Evolutionary conservation across 1,140 invertebrate genomes (phyloP).

Genomic region (Saccostrea glomerata): DNA sequence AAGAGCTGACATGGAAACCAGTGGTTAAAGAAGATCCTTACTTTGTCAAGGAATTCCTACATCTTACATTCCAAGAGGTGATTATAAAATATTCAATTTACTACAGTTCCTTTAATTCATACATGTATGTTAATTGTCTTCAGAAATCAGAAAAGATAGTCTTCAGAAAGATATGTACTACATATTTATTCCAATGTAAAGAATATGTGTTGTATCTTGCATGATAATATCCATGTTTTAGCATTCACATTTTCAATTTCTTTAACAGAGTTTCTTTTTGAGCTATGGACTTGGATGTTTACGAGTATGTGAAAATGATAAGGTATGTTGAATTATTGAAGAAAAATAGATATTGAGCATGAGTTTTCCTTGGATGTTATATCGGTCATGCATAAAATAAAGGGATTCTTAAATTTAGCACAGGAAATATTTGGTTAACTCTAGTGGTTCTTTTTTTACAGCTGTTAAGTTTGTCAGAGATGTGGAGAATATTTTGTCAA

Average conservation of each 20-base stretch:
- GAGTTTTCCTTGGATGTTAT: too few species aligned
- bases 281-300: conserved; percentile 87
- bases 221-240: too few species aligned
- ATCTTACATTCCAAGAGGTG: conserved; percentile 72
- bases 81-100: not conserved
- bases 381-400: too few species aligned
- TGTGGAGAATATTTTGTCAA: conserved; percentile 85
- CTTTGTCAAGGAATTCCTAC: conserved; percentile 64
- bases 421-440: not conserved
- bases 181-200: too few species aligned
- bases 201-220: too few species aligned
- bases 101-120: too few species aligned
- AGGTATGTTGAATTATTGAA: conserved; percentile 58
- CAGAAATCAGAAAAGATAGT: too few species aligned
- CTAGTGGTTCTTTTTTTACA: not conserved
- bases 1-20: conserved; percentile 61
- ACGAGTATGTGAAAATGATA: conserved; percentile 73
- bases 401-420: too few species aligned
- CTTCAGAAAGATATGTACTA: too few species aligned
- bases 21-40: conserved; percentile 68
- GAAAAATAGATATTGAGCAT: too few species aligned
- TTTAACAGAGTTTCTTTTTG: conserved; percentile 86
- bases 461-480: conserved; percentile 77
- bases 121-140: too few species aligned
- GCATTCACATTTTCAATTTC: not conserved